These are phyloP conservation scores for Anthonomus grandis DNA, from an alignment of 1,140 invertebrate genomes.

Conservation along the genomic window DNA sequence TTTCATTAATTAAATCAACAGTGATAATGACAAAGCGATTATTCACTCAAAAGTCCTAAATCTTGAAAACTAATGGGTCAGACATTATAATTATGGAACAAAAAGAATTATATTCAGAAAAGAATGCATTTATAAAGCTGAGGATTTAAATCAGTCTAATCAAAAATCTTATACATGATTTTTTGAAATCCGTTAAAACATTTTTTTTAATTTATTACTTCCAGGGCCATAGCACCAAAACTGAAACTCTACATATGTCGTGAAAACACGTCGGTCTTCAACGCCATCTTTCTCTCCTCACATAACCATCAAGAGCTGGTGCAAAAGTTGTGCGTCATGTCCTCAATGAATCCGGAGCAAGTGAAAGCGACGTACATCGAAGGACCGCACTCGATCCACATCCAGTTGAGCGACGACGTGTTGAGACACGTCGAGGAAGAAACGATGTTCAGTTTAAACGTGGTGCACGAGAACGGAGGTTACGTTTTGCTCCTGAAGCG, in stretches of 20 bases:
- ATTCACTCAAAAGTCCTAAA: no score
- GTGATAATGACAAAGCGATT: no score
- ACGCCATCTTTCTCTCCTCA: constrained; percentile 73
- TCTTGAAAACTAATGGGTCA: no score
- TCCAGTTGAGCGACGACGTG: constrained; percentile 72
- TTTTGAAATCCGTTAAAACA: neutral
- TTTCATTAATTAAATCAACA: no score
- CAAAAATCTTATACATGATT: constrained; percentile 4
- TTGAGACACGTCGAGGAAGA: constrained; percentile 64
- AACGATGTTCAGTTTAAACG: constrained; percentile 60
- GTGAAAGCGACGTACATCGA: constrained; percentile 63
- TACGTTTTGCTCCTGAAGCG: constrained; percentile 40
- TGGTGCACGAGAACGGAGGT: constrained; percentile 50
- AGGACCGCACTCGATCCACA: constrained; percentile 71
- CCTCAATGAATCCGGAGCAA: constrained; percentile 57
- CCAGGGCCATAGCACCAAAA: constrained; percentile 68
- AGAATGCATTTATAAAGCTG: no score
- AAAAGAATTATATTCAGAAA: no score
- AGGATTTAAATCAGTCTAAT: no score
- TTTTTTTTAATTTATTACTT: constrained; percentile 6
- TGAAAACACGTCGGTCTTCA: constrained; percentile 65
- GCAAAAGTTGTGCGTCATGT: constrained; percentile 61
- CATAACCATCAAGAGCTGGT: constrained; percentile 65
- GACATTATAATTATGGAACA: no score
- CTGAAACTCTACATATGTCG: constrained; percentile 77